Percentiles rank a stretch among this genome's conserved stretches.
Evolutionary conservation across 2,797 vertebrate genomes (phyloP).

Genomic region (Remorina albescens): DNA sequence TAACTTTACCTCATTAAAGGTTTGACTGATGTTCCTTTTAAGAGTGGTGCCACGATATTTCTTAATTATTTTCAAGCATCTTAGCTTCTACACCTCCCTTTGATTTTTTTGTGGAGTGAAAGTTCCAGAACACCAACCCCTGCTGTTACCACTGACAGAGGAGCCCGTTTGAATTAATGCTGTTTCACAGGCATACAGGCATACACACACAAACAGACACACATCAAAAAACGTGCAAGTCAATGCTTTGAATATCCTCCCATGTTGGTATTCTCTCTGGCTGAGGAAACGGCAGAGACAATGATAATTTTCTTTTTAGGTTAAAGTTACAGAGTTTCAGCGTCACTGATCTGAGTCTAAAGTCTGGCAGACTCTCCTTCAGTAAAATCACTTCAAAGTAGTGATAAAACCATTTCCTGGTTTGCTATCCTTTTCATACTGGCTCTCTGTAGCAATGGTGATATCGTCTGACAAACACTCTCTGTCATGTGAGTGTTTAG

Average conservation of each 20-base stretch:
- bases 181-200: constrained; percentile 15
- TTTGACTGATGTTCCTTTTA: too few relatives aligned
- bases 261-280: constrained; percentile 11
- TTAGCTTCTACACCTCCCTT: too few relatives aligned
- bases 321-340: neutral
- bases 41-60: too few relatives aligned
- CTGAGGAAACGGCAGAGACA: neutral
- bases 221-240: constrained; percentile 14
- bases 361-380: neutral
- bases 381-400: neutral
- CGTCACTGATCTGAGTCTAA: too few relatives aligned
- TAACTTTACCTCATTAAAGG: too few relatives aligned
- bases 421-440: too few relatives aligned
- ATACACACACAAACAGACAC: constrained; percentile 8
- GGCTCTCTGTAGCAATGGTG: neutral
- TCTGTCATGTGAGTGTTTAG: too few relatives aligned
- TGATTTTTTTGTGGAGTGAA: neutral
- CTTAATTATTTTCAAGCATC: too few relatives aligned
- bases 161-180: constrained; percentile 41
- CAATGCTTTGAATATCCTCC: neutral
- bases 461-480: neutral
- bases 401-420: neutral
- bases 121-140: constrained; percentile 53
- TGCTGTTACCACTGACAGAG: constrained; percentile 52
- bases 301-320: neutral